Base-by-base conservation (phyloP, 2,888 invertebrate genomes). In the Meghimatium bilineatum region DNA sequence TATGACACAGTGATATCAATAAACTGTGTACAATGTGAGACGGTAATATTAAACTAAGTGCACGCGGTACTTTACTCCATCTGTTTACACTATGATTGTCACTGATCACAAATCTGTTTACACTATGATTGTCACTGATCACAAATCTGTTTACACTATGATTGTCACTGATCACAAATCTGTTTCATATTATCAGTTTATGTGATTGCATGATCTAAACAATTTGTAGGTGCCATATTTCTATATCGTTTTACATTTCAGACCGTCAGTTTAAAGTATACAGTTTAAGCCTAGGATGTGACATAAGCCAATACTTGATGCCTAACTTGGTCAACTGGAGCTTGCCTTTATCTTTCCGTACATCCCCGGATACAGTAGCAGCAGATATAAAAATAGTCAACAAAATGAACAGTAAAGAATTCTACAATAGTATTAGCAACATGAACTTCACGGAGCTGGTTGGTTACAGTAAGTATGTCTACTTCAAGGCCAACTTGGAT, bases 401-500 rank as follows among this genome's bases (percentile, higher is more conserved):
- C 56, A 12, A 14, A 20, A 56, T 56, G 56, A 56, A 56, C 56
- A 23, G 20, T 20, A 56, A 23, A 23, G 20, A 12, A 23, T 12
- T 56, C 56, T 56, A 56, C 56, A 56, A 56, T 20, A 56, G 20
- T 17, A 56, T 23, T 17, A 17, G 67, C 23, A 29, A 3, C 20
- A 29, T 60, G 12, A 74, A 82, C 44, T 82, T 82, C 36, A 49
- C 63, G 26, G 26, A 44, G 14, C 26, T 76, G 2, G 8, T 66
- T 2, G 71, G 80, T 10, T 2, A n/a, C 1, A 32, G 36, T 1
- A 52, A 66, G 20, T 76, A 38, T 60, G 76, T 72, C 8, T 82
- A 82, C 44, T 75, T 82, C 60, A 76, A 66, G 49, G 66, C 75
- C 12, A 82, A 82, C 34, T 49, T 76, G 66, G 67, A 76, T 36